Conservation (phyloP, 2,113 vertebrate species). For the Galeopterus variegatus region DNA sequence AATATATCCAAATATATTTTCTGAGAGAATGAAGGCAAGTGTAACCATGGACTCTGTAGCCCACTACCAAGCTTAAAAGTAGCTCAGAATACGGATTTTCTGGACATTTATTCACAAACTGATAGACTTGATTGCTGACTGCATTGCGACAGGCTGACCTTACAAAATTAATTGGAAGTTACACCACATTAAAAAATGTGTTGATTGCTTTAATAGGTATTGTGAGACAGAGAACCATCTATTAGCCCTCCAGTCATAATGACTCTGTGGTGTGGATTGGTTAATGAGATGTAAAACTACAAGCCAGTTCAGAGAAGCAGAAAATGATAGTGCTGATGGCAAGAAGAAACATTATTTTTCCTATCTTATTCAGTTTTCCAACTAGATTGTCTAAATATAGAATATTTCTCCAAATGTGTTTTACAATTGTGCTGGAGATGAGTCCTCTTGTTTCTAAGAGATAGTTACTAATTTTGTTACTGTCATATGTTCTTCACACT, state of each 20-base stretch:
- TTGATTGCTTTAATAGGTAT: conserved; percentile 70
- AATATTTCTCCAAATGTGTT: background rate
- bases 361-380: background rate
- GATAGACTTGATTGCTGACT: background rate
- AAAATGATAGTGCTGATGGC: background rate
- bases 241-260: conserved; percentile 74
- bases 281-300: conserved; percentile 80
- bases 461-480: background rate
- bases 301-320: conserved; percentile 54
- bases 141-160: conserved; percentile 70
- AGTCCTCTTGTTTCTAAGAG: background rate
- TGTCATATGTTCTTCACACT: background rate
- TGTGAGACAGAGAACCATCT: conserved; percentile 75
- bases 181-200: conserved; percentile 80
- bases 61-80: background rate
- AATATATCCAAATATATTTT: conserved; percentile 1
- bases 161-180: conserved; percentile 84
- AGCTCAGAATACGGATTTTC: background rate
- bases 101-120: background rate
- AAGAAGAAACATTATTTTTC: background rate
- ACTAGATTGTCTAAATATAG: background rate
- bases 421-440: background rate
- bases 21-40: background rate
- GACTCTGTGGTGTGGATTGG: conserved; percentile 71
- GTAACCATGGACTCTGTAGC: too few relatives aligned